These are phyloP conservation scores for Podarcis lilfordi DNA, from an alignment of 2,797 vertebrate genomes.

Conservation along the genomic window DNA sequence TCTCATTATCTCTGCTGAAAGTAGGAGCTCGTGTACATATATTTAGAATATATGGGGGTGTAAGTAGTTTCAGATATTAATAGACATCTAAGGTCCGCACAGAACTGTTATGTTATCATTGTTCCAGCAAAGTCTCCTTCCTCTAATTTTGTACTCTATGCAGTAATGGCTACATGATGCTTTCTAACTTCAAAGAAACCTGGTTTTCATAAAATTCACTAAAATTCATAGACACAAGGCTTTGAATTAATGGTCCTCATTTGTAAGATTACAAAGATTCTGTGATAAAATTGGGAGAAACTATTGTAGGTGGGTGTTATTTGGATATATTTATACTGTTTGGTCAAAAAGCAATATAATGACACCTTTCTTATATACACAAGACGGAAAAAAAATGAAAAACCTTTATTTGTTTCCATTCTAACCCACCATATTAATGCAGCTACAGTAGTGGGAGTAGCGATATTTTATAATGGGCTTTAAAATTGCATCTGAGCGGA, in stretches of 20 bases:
- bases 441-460: background rate
- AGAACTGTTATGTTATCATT: conserved; percentile 64
- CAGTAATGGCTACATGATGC: conserved; percentile 46
- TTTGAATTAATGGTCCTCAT: conserved; percentile 12
- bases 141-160: conserved; percentile 46
- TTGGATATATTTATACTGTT: conserved; percentile 18
- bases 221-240: conserved; percentile 32
- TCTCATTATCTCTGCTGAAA: conserved; percentile 66
- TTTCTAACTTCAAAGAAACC: conserved; percentile 43
- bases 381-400: conserved; percentile 2
- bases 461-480: background rate
- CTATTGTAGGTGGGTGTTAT: conserved; percentile 3
- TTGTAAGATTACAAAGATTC: conserved; percentile 35
- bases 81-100: conserved; percentile 62
- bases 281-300: conserved; percentile 31
- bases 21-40: conserved; percentile 65
- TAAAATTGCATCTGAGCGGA: background rate
- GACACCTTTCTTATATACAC: conserved; percentile 32
- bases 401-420: conserved; percentile 6
- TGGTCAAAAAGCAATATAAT: conserved; percentile 16
- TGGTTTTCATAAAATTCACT: conserved; percentile 40
- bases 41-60: conserved; percentile 68
- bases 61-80: conserved; percentile 72
- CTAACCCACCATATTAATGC: background rate
- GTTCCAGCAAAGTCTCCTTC: conserved; percentile 63